These are phyloP conservation scores for Arothron firmamentum DNA, from an alignment of 2,113 vertebrate species.

Conservation along the genomic window DNA sequence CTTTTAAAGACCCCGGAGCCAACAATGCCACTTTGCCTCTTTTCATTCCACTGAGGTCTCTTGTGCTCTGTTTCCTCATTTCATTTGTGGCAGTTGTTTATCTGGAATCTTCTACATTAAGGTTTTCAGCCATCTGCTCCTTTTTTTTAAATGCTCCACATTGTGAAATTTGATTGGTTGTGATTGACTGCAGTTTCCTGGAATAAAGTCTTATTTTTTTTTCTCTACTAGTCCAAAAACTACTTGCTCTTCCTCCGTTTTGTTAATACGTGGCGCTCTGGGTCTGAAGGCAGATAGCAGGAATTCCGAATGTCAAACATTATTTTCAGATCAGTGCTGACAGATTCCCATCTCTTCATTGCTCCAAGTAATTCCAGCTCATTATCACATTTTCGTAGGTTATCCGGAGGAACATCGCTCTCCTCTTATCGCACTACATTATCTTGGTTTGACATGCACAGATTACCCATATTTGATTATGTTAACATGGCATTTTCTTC, in stretches of 20 bases:
- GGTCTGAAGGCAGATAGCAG: too few species aligned
- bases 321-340: too few species aligned
- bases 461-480: too few species aligned
- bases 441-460: background rate
- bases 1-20: slow-evolving; percentile 36
- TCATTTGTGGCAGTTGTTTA: slow-evolving; percentile 6
- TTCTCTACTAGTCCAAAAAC: too few species aligned
- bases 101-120: slow-evolving; percentile 29
- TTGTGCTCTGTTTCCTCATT: slow-evolving; percentile 20
- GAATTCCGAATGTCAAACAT: too few species aligned
- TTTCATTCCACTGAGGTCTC: slow-evolving; percentile 30
- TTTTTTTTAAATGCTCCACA: too few species aligned
- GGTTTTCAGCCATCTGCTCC: slow-evolving; percentile 18
- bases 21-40: slow-evolving; percentile 27
- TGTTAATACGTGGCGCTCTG: too few species aligned
- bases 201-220: too few species aligned
- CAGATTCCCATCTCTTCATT: slow-evolving; percentile 26
- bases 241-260: too few species aligned
- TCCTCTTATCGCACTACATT: slow-evolving; percentile 18
- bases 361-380: slow-evolving; percentile 27
- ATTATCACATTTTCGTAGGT: slow-evolving; percentile 47
- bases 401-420: slow-evolving; percentile 29
- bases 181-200: too few species aligned
- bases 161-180: too few species aligned
- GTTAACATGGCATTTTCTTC: too few species aligned